Percentiles rank a stretch among this genome's conserved stretches.
These are phyloP conservation scores for Andrena marginata DNA, from an alignment of 2,888 invertebrate species.

Conservation along the genomic window DNA sequence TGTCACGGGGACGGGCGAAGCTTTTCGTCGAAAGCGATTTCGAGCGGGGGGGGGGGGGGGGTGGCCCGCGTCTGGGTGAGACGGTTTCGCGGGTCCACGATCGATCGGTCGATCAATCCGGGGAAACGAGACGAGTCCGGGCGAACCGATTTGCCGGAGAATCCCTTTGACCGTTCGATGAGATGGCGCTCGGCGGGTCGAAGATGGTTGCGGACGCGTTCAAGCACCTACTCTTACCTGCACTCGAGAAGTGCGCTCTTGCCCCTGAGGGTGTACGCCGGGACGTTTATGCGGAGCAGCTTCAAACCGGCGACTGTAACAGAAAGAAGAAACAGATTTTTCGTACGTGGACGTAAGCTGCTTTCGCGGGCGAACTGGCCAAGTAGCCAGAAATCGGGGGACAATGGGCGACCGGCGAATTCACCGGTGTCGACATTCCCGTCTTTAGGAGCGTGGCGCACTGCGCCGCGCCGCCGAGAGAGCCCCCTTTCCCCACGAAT, in stretches of 20 bases:
- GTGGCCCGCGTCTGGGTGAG: neutral
- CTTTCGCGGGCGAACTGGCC: neutral
- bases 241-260: slow-evolving; percentile 85
- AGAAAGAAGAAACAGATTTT: slow-evolving; percentile 71
- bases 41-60: no score
- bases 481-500: slow-evolving; percentile 42
- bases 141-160: slow-evolving; percentile 4
- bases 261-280: slow-evolving; percentile 84
- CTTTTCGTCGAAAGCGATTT: neutral
- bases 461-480: neutral
- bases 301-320: slow-evolving; percentile 84
- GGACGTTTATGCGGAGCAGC: slow-evolving; percentile 84
- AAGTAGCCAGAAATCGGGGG: neutral
- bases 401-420: neutral
- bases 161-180: slow-evolving; percentile 46
- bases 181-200: slow-evolving; percentile 1
- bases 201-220: slow-evolving; percentile 8
- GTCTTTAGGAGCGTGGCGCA: neutral
- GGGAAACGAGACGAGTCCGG: neutral
- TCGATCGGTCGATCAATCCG: slow-evolving; percentile 28
- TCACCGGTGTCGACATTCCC: neutral
- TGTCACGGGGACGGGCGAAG: neutral
- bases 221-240: slow-evolving; percentile 79
- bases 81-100: slow-evolving; percentile 2
- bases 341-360: neutral